Evolutionary conservation across 2,888 invertebrate species (phyloP).

Genomic region (Tipula helvola): DNA sequence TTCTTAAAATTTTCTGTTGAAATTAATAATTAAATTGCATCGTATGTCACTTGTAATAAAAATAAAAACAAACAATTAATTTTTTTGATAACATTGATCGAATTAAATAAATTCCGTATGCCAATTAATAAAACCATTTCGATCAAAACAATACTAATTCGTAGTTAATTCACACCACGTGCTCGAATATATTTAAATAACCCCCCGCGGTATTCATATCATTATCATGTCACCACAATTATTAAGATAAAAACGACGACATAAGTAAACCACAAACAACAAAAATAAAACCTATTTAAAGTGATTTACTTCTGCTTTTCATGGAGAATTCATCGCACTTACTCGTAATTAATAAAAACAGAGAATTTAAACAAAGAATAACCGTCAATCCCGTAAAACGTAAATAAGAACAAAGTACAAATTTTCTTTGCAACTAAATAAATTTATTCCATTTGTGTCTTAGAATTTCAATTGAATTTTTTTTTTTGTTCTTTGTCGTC

Average conservation of each 20-base stretch:
- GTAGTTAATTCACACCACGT: neutral
- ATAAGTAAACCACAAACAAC: neutral
- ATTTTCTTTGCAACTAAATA: neutral
- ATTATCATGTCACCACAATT: neutral
- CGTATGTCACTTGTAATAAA: neutral
- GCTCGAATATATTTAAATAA: neutral
- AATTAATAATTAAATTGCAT: neutral
- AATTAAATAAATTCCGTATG: neutral
- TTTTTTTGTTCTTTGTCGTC: neutral
- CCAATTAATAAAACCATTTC: neutral
- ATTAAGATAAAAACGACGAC: neutral
- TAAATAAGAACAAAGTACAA: neutral
- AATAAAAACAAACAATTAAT: neutral
- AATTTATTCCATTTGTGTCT: slow-evolving; percentile 4
- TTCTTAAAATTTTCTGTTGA: neutral
- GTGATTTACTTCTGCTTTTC: neutral
- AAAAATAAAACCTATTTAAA: neutral
- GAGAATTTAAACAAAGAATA: neutral
- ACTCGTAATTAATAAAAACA: neutral
- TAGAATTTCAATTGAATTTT: neutral
- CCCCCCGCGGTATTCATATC: neutral
- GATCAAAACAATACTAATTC: neutral
- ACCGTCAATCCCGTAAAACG: neutral
- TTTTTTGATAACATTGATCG: neutral
- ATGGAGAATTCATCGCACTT: neutral